Base-by-base conservation (phyloP, 2,113 vertebrate genomes). In the Pollachius pollachius region DNA sequence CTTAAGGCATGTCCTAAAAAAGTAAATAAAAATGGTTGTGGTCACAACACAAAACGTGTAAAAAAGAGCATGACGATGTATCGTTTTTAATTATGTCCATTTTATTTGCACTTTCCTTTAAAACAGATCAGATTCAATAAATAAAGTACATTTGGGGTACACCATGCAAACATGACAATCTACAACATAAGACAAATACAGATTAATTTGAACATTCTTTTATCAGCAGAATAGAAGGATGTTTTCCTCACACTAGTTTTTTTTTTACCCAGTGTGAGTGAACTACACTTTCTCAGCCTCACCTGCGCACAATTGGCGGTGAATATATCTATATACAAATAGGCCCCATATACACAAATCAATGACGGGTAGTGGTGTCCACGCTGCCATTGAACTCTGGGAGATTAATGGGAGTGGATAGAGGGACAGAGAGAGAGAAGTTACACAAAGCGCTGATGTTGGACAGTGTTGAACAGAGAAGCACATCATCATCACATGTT, bases 91-190 rank as follows among this genome's bases (percentile, higher is more conserved):
- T 84, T 69, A 78, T 68, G 70, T 76, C 9, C 18, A 80, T 85
- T 91, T 91, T 88, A 90, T 88, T 90, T 76, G 60, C 18, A 70
- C 18, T 75, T 48, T 52, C 59, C 76, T 68, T 86, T 82, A 54
- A 88, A 85, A 88, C 91, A 88, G 90, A 77, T 72, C 12, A 71
- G 81, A 76, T 88, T 90, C 87, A 94, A 95, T 96, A 97, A 96
- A 95, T 95, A 95, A 86, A 87, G 86, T 89, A 90, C 79, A 85
- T 90, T 85, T 78, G 86, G 88, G 87, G 81, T 84, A 91, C 81
- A 89, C 80, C 91, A 94, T 92, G 93, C 92, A 91, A 86, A 88
- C 81, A 81, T 83, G 72, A 85, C 68, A 88, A 88, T 88, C 81
- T 86, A 92, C 84, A 89, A 85, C 87, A 81, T 83, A 74, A 81